These are phyloP conservation scores for Tetraneura akinire DNA, from an alignment of 1,140 invertebrate species.

Conservation along the genomic window DNA sequence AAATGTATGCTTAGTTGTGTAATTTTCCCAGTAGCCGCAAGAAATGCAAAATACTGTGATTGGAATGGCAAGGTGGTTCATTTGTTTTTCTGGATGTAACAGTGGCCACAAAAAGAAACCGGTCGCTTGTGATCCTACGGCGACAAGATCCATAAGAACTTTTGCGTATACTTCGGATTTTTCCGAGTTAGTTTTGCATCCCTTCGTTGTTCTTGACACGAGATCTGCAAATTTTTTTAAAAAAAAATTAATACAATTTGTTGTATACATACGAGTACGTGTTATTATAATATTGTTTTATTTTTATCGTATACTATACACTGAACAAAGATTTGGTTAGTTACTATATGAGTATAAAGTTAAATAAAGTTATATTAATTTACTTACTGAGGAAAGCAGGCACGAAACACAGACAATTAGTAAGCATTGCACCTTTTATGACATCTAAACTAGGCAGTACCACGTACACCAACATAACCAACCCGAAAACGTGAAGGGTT, in stretches of 20 bases:
- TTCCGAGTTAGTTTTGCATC: conserved; percentile 55
- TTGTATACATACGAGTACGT: no score
- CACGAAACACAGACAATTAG: conserved; percentile 88
- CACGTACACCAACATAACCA: conserved; percentile 81
- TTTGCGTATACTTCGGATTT: conserved; percentile 72
- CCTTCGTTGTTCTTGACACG: conserved; percentile 76
- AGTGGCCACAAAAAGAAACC: conserved; percentile 89
- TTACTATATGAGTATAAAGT: no score
- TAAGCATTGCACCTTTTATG: conserved; percentile 88
- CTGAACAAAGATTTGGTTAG: no score
- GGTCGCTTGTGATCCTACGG: conserved; percentile 81
- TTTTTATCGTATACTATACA: no score
- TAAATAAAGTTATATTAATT: no score
- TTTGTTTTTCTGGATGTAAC: conserved; percentile 64
- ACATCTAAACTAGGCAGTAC: conserved; percentile 89
- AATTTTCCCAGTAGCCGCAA: conserved; percentile 97
- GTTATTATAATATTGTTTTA: no score
- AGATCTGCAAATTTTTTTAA: conserved; percentile 64
- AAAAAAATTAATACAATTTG: no score
- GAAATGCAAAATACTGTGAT: conserved; percentile 81
- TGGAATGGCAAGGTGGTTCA: conserved; percentile 79
- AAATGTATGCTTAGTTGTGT: conserved; percentile 79
- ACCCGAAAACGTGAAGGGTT: conserved; percentile 81
- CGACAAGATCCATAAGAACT: conserved; percentile 78
- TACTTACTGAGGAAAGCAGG: conserved; percentile 73